Evolutionary conservation across 2,113 vertebrate genomes (phyloP), one percentile per base, ranked within the genome.

Genomic region (Centropus bengalensis): DNA sequence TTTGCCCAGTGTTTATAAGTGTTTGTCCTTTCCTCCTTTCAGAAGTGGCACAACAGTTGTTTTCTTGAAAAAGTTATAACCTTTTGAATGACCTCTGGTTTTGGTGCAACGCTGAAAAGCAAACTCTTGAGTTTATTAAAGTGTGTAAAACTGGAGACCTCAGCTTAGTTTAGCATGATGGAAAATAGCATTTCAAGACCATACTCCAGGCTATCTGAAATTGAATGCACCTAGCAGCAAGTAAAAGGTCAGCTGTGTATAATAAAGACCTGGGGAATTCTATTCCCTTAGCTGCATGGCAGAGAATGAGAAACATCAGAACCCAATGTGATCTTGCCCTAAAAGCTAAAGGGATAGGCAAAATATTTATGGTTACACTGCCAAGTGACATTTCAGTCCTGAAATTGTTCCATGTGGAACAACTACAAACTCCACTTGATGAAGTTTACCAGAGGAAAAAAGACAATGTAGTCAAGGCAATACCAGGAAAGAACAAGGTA

Each of bases 51-150:
- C n/a, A 71, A 69, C 54, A 88, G n/a, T 63, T 90, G 45, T 49
- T 90, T 71, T 87, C 23, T 44, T 94, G 77, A 62, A 81, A 71
- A 89, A 82, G 33, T 85, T 71, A 66, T 22, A 92, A 90, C 79
- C 86, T 95, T 95, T 70, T 60, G 26, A 86, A 77, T 51, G 69
- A 89, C 93, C 70, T 94, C 47, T 88, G 69, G 15, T 96, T 89
- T 87, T 86, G 66, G 60, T 63, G 51, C 74, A 68, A n/a, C 45
- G 30, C 15, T 81, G 77, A 58, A 86, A 82, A 88, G 38, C 42
- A 86, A 78, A 74, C 27, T 55, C 44, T 67, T 58, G 64, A 73
- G 49, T 81, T 91, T 77, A 32, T 81, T 80, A 76, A 78, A 78
- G 69, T 75, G 66, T 88, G 51, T 78, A 59, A 78, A 88, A 95